Evolutionary conservation across 2,797 vertebrate genomes (phyloP), one percentile per base, ranked within the genome.

Genomic region (Alcedo atthis): DNA sequence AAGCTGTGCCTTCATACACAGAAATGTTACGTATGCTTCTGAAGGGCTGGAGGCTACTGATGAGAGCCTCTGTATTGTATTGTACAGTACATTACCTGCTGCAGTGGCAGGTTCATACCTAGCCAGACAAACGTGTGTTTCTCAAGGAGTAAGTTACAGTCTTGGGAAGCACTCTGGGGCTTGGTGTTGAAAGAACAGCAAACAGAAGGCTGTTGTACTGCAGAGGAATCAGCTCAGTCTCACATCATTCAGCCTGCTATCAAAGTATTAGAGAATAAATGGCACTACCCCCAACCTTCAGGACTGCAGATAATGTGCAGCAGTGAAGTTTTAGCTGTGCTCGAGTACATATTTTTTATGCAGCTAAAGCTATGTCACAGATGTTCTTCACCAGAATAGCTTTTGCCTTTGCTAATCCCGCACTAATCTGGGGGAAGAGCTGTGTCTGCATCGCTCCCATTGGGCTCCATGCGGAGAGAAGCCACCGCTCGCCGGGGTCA

Each of bases 391-490:
- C 87, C 48, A 55, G 85, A 92, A 86, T 68, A 93, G 92, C 69
- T 95, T 90, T 64, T 92, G 87, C 46, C 48, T 90, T 66, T 43
- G 48, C 63, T 94, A 95, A 96, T 96, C 95, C 90, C n/a, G 63
- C 9, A 42, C 77, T 95, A 94, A 93, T 91, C 90, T 66, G 90
- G 66, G 19, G 32, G 84, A 42, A 54, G 67, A 89, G 80, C 88
- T 32, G 0, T 9, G 57, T 66, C 80, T 87, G 90, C 12, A 4
- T 53, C 75, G 81, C 67, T 53, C 59, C 59, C 48, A 25, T 8
- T 1, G 61, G 77, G 57, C 33, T 85, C 45, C 81, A 73, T 18
- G 59, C 2, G 12, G 76, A 57, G 58, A 64, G 59, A 17, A 85
- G 78, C 28, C 63, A 13, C 33, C 7, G 49, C 43, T 81, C 5